Evolutionary conservation across 2,113 vertebrate genomes (phyloP), one percentile per base, ranked within the genome.

Genomic region (Platysternon megacephalum): DNA sequence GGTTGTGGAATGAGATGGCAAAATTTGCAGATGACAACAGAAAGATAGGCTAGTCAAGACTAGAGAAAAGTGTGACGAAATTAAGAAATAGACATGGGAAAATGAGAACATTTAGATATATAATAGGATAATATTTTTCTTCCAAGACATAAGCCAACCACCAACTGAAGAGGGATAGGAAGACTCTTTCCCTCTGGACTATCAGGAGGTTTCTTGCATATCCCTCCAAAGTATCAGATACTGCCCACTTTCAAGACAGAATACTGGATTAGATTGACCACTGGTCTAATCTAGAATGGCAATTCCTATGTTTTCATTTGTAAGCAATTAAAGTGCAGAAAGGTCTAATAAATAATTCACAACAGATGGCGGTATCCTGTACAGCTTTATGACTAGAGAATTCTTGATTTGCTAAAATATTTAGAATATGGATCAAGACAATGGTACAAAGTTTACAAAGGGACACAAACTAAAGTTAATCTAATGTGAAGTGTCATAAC

Each of bases 391-490:
- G 17, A 17, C 79, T 58, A 78, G 85, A 88, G 79, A 91, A 88
- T n/a, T 29, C 16, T 72, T 72, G 65, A n/a, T 42, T 56, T 91
- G 80, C 14, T 19, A 91, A 89, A n/a, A 78, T 86, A 65, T 80
- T 92, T 65, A n/a, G 74, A 93, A 49, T 48, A 46, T 68, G 17
- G 76, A 88, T 28, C 6, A 88, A 79, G 87, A 88, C 52, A 91
- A 48, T 90, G 84, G 89, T 19, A 82, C 24, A 56, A 52, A 51
- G 68, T 90, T 93, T 92, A 95, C 35, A 90, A 92, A 92, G 56
- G 83, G 55, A 58, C 84, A 90, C 55, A 88, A 91, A 93, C 49
- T 76, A 93, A 93, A 68, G 55, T 56, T 93, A 96, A 96, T 85
- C 79, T 84, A 76, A 81, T 90, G 84, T 93, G 93, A 93, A 80